Conservation (phyloP, 1,140 invertebrate genomes). For the Meloidogyne exigua region DNA sequence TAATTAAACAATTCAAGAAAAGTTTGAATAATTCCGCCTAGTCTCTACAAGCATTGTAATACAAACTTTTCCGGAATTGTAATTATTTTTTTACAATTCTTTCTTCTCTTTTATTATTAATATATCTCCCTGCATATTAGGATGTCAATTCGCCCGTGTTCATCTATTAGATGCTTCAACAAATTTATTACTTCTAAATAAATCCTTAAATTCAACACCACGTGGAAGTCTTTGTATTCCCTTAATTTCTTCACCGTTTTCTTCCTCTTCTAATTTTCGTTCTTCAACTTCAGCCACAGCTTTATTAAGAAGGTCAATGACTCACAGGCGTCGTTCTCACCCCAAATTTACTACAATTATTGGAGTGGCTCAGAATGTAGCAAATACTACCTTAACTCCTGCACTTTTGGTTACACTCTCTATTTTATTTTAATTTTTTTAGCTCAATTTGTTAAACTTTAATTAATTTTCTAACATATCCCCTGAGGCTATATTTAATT, state of each 20-base stretch:
- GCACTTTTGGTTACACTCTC: conserved; percentile 4
- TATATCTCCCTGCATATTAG: neutral
- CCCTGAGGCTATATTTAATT: neutral
- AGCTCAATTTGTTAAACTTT: neutral
- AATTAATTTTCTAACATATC: neutral
- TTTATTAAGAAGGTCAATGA: conserved; percentile 4
- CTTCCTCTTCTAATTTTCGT: neutral
- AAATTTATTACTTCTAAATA: neutral
- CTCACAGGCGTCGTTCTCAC: conserved; percentile 11
- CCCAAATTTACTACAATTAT: conserved; percentile 5
- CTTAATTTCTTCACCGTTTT: neutral
- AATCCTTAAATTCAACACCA: conserved; percentile 13
- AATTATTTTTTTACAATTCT: neutral
- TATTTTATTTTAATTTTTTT: neutral
- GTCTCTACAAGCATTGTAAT: too few species aligned
- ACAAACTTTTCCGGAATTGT: too few species aligned
- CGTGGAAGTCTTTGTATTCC: conserved; percentile 28
- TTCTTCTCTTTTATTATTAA: neutral
- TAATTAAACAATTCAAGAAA: too few species aligned
- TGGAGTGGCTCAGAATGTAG: conserved; percentile 7
- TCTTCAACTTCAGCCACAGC: conserved; percentile 3
- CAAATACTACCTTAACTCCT: conserved; percentile 15
- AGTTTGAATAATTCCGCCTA: too few species aligned
- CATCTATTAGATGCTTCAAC: neutral
- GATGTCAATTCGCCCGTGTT: neutral